Evolutionary conservation across 2,113 vertebrate genomes (phyloP), one percentile per base, ranked within the genome.

Genomic region (Chitala chitala): DNA sequence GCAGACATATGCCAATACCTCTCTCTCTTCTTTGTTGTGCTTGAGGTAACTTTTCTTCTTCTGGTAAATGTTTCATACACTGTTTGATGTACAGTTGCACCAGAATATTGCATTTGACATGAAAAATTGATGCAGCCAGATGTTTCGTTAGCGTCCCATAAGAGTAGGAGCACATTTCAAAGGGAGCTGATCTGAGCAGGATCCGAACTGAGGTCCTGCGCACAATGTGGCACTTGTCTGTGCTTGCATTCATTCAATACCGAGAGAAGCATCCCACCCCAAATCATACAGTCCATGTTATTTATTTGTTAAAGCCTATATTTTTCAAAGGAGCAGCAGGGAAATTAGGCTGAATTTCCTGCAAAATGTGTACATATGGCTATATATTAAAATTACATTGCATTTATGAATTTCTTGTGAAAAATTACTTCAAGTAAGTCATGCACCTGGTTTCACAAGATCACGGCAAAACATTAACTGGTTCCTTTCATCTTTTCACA

Each of bases 61-160:
- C 74, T 79, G 48, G 69, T 86, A 83, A 88, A 88, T 87, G 80
- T 89, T 88, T 88, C 76, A 89, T 82, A 79, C 73, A 74, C 74
- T 81, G 74, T 81, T 82, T 74, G 75, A 82, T 81, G 77, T 76
- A 55, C 31, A 54, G 78, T 72, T 73, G 58, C 81, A 80, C 82
- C 76, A 56, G 81, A 81, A 79, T 33, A 79, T 46, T 74, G 73
- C 81, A 65, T 82, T 68, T 78, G 42, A 78, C 68, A 85, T 88
- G 77, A 86, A 89, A 88, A 68, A 89, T 87, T 65, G 56, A 90
- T 86, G 61, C 64, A 8, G 64, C 80, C 87, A 89, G 86, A 89
- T 89, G 87, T 87, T 79, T 82, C 72, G 79, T 82, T 79, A 80
- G 82, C 81, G 81, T 83, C 77, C 73, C 58, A 68, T 76, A 75